Evolutionary conservation across 2,888 invertebrate genomes (phyloP).

Genomic region (Sepiola atlantica): DNA sequence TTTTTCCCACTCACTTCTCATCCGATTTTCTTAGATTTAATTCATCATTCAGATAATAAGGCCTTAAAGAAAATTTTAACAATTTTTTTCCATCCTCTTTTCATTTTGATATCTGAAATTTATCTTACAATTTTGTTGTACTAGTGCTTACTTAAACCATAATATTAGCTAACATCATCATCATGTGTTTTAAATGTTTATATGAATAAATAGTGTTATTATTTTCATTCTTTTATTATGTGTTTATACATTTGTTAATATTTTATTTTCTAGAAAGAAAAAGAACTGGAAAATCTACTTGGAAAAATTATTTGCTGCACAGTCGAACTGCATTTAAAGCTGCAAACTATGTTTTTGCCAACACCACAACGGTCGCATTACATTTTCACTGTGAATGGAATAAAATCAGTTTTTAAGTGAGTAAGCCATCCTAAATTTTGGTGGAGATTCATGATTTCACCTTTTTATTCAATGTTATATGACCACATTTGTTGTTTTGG

Average conservation of each 20-base stretch:
- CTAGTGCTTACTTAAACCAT: too few species aligned
- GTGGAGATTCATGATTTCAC: not conserved
- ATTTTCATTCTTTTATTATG: not conserved
- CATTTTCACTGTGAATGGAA: constrained; percentile 71
- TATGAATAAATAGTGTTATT: too few species aligned
- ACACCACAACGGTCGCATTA: constrained; percentile 73
- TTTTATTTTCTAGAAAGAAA: not conserved
- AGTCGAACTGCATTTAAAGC: constrained; percentile 71
- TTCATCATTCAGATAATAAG: too few species aligned
- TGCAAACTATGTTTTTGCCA: constrained; percentile 71
- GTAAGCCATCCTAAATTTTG: not conserved
- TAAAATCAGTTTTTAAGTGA: constrained; percentile 72
- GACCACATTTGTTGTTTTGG: too few species aligned
- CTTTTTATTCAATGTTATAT: not conserved
- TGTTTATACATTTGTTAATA: not conserved
- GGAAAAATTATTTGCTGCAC: constrained; percentile 68
- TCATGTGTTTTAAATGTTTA: not conserved
- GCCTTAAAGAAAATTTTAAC: too few species aligned
- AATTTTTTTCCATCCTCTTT: too few species aligned
- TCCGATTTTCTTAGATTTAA: too few species aligned
- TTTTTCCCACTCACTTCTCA: too few species aligned
- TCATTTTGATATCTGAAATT: too few species aligned
- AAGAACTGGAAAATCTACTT: not conserved
- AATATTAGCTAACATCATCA: not conserved
- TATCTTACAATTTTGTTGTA: too few species aligned